A percentile compares a stretch with the other conserved stretches of the same genome.
Conservation (phyloP, 2,797 vertebrate genomes). For the Trichosurus vulpecula region DNA sequence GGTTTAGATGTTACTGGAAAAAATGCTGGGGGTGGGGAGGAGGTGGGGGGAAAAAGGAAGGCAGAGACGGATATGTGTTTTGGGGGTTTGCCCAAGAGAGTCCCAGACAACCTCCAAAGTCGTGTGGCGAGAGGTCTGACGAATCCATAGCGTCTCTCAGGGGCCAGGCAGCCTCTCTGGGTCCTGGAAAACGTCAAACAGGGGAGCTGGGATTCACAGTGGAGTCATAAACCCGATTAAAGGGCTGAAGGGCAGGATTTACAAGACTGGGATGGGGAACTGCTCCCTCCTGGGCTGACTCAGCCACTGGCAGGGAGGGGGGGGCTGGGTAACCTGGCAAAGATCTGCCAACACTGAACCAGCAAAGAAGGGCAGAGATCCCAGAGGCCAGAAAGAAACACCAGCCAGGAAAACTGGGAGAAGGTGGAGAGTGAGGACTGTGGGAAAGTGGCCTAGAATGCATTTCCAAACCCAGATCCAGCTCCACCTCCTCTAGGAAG, state of each 20-base stretch:
- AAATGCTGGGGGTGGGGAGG: neutral
- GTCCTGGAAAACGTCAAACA: neutral
- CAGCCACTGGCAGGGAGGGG: neutral
- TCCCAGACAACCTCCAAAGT: slow-evolving; percentile 7
- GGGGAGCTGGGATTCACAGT: neutral
- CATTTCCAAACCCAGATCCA: neutral
- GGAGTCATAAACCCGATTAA: slow-evolving; percentile 38
- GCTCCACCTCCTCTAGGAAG: neutral
- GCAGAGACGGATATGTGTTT: neutral
- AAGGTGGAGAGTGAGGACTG: neutral
- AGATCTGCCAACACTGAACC: neutral
- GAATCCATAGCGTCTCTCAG: neutral
- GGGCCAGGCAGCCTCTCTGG: neutral
- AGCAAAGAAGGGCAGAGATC: neutral
- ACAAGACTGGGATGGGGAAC: slow-evolving; percentile 4
- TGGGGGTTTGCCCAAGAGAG: neutral
- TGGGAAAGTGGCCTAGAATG: neutral
- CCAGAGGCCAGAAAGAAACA: neutral
- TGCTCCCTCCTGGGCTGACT: neutral
- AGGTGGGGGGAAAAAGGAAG: neutral
- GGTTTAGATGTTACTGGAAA: slow-evolving; percentile 1
- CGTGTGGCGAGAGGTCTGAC: neutral
- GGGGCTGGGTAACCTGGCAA: neutral
- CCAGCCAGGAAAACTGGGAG: neutral
- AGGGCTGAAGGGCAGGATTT: neutral